A percentile compares a stretch with the other conserved stretches of the same genome.
Conservation (phyloP, 2,797 vertebrate species). For the Setipinna tenuifilis region DNA sequence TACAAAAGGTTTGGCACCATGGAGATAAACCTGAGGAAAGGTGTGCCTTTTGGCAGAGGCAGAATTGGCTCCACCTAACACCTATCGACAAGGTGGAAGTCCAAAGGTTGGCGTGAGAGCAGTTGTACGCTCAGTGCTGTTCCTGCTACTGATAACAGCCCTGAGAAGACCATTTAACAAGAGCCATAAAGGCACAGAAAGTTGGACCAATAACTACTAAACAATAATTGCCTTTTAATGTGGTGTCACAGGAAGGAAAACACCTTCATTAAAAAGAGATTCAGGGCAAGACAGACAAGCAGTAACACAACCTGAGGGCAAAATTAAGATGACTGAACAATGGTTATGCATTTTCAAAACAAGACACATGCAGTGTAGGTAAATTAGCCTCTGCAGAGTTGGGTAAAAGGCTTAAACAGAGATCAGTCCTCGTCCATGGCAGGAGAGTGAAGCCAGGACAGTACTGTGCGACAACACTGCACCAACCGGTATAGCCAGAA, state of each 20-base stretch:
- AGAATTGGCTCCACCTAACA: background rate
- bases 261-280: background rate
- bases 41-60: background rate
- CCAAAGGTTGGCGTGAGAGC: constrained; percentile 3
- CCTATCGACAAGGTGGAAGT: background rate
- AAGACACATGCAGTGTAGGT: background rate
- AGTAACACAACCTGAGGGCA: too few relatives aligned
- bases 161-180: background rate
- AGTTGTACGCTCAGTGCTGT: background rate
- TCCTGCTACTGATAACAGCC: background rate
- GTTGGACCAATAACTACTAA: background rate
- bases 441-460: background rate
- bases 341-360: background rate
- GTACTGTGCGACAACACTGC: background rate
- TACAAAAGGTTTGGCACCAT: background rate
- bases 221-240: background rate
- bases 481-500: background rate
- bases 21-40: background rate
- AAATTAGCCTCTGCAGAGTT: background rate
- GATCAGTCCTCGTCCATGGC: background rate
- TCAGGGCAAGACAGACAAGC: background rate
- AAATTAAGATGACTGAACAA: background rate
- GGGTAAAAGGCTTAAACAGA: background rate
- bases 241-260: background rate
- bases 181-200: background rate